Conservation (phyloP, 2,113 vertebrate genomes). For the Tachuris rubrigastra region DNA sequence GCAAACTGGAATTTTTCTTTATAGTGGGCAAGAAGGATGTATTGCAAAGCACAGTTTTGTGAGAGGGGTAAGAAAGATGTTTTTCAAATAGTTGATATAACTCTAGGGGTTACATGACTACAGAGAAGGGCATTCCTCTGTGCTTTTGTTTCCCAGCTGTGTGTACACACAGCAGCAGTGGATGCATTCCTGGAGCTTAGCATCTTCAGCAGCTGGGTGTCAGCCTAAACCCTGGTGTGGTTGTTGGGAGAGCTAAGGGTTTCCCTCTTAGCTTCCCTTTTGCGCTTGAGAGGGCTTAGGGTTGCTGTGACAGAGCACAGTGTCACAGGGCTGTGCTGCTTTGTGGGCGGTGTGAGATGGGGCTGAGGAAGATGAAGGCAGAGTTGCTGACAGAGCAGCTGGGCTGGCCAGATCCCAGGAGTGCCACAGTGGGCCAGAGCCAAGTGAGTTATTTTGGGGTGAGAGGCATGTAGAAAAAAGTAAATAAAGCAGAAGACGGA, state of each 20-base stretch:
- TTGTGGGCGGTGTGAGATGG: not conserved
- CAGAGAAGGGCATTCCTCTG: not conserved
- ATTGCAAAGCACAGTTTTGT: slow-evolving; percentile 24
- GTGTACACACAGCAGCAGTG: not conserved
- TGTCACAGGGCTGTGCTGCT: not conserved
- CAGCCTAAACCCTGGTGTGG: not conserved
- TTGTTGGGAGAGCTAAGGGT: not conserved
- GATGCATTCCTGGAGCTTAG: not conserved
- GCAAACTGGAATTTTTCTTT: not conserved
- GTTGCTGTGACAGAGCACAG: not conserved
- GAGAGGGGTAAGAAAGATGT: not conserved
- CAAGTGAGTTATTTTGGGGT: not conserved
- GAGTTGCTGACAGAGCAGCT: not conserved
- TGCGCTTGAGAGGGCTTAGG: not conserved
- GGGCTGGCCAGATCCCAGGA: not conserved
- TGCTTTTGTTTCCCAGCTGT: not conserved
- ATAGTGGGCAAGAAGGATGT: not conserved
- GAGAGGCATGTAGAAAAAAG: not conserved
- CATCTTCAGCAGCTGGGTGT: not conserved
- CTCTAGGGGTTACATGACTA: not conserved
- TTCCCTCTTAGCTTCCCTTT: not conserved
- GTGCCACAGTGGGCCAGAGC: accelerated
- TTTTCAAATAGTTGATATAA: not conserved
- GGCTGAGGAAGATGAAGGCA: not conserved
- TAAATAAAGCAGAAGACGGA: slow-evolving; percentile 68